A percentile compares a stretch with the other conserved stretches of the same genome.
These are phyloP conservation scores for Tetranychus urticae DNA, from an alignment of 1,140 invertebrate species.

Conservation along the genomic window DNA sequence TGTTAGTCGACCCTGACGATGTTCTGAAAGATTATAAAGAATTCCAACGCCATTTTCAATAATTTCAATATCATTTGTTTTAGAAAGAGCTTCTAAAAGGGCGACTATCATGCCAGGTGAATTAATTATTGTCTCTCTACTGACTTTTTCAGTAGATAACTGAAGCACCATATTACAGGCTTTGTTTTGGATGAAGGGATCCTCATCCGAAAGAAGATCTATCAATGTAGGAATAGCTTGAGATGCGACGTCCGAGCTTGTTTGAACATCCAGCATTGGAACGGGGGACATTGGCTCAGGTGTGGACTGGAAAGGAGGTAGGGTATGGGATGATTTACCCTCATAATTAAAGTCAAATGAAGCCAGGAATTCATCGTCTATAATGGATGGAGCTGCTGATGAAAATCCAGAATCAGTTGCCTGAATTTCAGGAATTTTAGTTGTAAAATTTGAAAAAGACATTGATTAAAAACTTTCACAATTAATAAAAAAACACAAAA, in stretches of 20 bases:
- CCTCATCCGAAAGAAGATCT: conserved; percentile 89
- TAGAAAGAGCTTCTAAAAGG: conserved; percentile 68
- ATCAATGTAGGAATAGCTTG: conserved; percentile 92
- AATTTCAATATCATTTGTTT: conserved; percentile 83
- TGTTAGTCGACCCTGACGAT: conserved; percentile 77
- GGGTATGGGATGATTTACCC: too few species aligned
- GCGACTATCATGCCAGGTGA: conserved; percentile 56
- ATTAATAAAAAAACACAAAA: too few species aligned
- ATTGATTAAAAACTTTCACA: too few species aligned
- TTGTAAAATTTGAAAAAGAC: too few species aligned
- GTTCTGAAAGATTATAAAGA: conserved; percentile 88
- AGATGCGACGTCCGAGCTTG: conserved; percentile 51
- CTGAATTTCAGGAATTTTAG: too few species aligned
- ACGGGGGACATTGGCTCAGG: too few species aligned
- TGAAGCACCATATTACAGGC: conserved; percentile 98
- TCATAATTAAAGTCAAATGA: too few species aligned
- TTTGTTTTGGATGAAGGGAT: conserved; percentile 91
- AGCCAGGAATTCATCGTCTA: too few species aligned
- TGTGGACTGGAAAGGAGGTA: too few species aligned
- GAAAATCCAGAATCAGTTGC: too few species aligned
- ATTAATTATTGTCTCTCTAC: conserved; percentile 92
- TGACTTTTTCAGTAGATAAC: conserved; percentile 92
- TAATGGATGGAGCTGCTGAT: too few species aligned
- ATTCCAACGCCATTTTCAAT: conserved; percentile 71
- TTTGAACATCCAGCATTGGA: too few species aligned